Percentiles rank a stretch among this genome's conserved stretches.
These are phyloP conservation scores for Callopanchax toddi DNA, from an alignment of 2,113 vertebrate species.

Conservation along the genomic window DNA sequence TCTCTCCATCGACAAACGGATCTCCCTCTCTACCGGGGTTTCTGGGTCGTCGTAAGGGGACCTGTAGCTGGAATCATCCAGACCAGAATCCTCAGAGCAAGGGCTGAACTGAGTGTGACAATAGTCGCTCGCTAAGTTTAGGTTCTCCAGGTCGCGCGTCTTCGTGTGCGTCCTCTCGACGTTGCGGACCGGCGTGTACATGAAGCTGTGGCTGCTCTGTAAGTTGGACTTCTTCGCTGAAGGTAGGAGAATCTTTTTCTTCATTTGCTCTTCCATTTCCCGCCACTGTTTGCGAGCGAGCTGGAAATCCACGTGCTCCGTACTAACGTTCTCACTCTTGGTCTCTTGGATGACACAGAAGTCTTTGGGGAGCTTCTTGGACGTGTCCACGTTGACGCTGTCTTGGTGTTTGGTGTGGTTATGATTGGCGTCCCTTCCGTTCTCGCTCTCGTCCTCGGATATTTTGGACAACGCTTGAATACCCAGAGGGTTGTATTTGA, in stretches of 20 bases:
- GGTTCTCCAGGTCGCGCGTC: slow-evolving; percentile 67
- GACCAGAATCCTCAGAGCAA: slow-evolving; percentile 81
- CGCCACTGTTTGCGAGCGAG: slow-evolving; percentile 82
- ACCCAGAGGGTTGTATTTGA: slow-evolving; percentile 67
- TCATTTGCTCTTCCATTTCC: slow-evolving; percentile 81
- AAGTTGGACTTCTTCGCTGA: slow-evolving; percentile 63
- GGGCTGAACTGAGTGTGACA: slow-evolving; percentile 78
- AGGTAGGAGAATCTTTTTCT: slow-evolving; percentile 66
- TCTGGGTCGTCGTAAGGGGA: slow-evolving; percentile 78
- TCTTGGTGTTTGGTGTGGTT: slow-evolving; percentile 45
- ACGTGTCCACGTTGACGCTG: slow-evolving; percentile 45
- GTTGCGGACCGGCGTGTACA: slow-evolving; percentile 82
- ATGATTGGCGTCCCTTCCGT: slow-evolving; percentile 58
- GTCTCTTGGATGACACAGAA: slow-evolving; percentile 84
- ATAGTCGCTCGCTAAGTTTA: slow-evolving; percentile 72
- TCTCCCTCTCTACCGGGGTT: slow-evolving; percentile 78
- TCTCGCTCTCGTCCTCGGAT: slow-evolving; percentile 78
- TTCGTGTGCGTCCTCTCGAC: slow-evolving; percentile 75
- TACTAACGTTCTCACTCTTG: slow-evolving; percentile 81
- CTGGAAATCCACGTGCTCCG: slow-evolving; percentile 82
- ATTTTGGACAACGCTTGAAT: slow-evolving; percentile 78
- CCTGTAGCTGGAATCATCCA: slow-evolving; percentile 80
- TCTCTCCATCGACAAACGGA: slow-evolving; percentile 74
- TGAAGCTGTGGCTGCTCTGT: slow-evolving; percentile 77
- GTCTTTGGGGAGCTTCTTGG: slow-evolving; percentile 81